phyloP scores from a whole-genome alignment of 2,888 invertebrate species.

The Orthonychiurus folsomi region DNA sequence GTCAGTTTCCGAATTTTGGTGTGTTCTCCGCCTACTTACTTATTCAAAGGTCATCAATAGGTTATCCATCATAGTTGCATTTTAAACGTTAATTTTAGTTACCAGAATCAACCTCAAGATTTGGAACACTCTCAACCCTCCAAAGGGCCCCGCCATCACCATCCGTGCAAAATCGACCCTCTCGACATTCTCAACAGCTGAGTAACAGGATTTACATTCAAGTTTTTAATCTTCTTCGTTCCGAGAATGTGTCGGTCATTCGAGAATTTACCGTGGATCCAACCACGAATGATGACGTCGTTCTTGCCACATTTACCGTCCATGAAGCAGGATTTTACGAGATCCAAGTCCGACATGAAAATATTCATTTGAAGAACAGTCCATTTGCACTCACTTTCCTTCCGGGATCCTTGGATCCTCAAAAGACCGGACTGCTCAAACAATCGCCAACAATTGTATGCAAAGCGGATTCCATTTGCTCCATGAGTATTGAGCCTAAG shows the following conservation, averaged over 20 bases:
- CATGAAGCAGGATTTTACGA: constrained; percentile 46
- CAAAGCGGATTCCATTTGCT: constrained; percentile 23
- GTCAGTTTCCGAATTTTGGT: not conserved
- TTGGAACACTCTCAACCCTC: not conserved
- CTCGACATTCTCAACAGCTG: constrained; percentile 3
- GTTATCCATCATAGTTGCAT: too few relatives aligned
- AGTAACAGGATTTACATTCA: constrained; percentile 20
- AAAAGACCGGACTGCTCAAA: constrained; percentile 30
- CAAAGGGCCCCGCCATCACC: not conserved
- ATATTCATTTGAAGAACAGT: constrained; percentile 45
- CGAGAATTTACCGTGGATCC: constrained; percentile 44
- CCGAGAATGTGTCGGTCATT: constrained; percentile 41
- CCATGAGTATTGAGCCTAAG: constrained; percentile 29
- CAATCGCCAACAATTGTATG: constrained; percentile 32
- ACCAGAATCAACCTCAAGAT: not conserved
- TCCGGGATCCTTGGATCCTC: constrained; percentile 42
- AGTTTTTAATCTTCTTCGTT: constrained; percentile 24
- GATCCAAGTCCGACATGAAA: constrained; percentile 45
- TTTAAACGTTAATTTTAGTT: too few relatives aligned
- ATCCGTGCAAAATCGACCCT: not conserved
- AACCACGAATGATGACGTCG: constrained; percentile 43
- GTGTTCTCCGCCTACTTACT: too few relatives aligned
- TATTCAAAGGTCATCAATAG: too few relatives aligned
- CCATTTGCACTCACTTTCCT: constrained; percentile 46
- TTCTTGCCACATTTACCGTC: constrained; percentile 46